These are phyloP conservation scores for Euplexia lucipara DNA, from an alignment of 2,888 invertebrate genomes.

Conservation along the genomic window DNA sequence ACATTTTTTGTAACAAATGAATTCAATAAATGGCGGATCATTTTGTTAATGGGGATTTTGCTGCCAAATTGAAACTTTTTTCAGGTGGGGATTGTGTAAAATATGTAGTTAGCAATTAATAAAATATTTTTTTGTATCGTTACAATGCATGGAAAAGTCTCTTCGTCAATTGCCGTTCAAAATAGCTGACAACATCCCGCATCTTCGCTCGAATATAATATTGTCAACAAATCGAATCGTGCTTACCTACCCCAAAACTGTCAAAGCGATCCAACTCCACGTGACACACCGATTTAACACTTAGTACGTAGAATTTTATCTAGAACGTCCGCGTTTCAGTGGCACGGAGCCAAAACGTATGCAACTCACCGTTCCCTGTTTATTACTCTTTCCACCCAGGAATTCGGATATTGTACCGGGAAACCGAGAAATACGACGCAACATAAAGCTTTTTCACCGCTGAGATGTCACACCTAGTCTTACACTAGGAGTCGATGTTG, in stretches of 20 bases:
- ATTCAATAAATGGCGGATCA: too few species aligned
- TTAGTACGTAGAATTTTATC: constrained; percentile 57
- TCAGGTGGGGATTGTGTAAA: too few species aligned
- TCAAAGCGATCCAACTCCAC: constrained; percentile 21
- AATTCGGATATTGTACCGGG: constrained; percentile 49
- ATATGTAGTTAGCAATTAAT: too few species aligned
- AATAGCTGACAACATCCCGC: not conserved
- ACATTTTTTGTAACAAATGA: too few species aligned
- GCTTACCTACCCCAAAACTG: constrained; percentile 20
- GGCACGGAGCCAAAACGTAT: constrained; percentile 61
- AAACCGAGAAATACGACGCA: constrained; percentile 30
- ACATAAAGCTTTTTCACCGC: constrained; percentile 12
- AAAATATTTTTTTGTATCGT: too few species aligned
- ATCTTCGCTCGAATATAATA: not conserved
- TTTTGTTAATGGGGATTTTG: too few species aligned
- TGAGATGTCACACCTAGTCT: not conserved
- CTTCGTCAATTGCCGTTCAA: not conserved
- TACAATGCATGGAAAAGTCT: not conserved
- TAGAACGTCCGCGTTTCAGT: constrained; percentile 61
- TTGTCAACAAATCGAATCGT: not conserved
- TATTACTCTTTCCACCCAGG: constrained; percentile 36
- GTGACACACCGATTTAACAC: constrained; percentile 58
- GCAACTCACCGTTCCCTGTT: constrained; percentile 44
- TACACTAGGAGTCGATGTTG: not conserved
- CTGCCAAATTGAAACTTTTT: too few species aligned